Percentiles rank a stretch among this genome's conserved stretches.
Evolutionary conservation across 2,113 vertebrate genomes (phyloP).

Genomic region (Abramis brama): DNA sequence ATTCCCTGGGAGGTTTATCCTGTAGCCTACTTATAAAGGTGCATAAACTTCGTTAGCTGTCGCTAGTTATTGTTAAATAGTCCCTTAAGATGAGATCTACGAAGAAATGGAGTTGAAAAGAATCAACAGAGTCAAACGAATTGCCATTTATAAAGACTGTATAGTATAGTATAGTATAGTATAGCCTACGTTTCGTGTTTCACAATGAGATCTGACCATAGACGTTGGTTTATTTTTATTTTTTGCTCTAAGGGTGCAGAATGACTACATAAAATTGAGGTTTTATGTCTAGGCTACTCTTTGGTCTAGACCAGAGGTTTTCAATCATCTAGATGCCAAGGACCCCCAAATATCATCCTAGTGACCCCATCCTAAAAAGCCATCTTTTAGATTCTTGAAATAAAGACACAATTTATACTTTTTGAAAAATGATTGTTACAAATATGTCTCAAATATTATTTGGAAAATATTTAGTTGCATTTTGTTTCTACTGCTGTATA

Average conservation of each 20-base stretch:
- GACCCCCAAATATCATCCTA: neutral
- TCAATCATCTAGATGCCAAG: neutral
- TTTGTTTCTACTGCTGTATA: neutral
- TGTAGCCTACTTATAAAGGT: slow-evolving; percentile 7
- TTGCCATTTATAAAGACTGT: neutral
- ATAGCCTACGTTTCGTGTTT: neutral
- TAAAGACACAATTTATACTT: neutral
- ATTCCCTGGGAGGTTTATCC: neutral
- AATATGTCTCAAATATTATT: neutral
- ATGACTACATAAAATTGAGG: neutral
- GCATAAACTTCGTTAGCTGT: neutral
- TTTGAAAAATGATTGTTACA: neutral
- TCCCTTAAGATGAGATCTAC: neutral
- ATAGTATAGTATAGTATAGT: too few relatives aligned
- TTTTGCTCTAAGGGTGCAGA: neutral
- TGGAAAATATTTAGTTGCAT: neutral
- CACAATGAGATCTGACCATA: neutral
- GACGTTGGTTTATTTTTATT: neutral
- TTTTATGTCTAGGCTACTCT: neutral
- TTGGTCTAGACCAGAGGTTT: neutral
- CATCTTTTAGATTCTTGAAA: neutral
- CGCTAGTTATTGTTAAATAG: neutral
- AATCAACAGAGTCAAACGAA: too few relatives aligned
- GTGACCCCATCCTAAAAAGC: neutral
- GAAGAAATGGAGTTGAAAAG: neutral